Conservation (phyloP, 1,140 invertebrate genomes). For the Meloidogyne hapla region DNA sequence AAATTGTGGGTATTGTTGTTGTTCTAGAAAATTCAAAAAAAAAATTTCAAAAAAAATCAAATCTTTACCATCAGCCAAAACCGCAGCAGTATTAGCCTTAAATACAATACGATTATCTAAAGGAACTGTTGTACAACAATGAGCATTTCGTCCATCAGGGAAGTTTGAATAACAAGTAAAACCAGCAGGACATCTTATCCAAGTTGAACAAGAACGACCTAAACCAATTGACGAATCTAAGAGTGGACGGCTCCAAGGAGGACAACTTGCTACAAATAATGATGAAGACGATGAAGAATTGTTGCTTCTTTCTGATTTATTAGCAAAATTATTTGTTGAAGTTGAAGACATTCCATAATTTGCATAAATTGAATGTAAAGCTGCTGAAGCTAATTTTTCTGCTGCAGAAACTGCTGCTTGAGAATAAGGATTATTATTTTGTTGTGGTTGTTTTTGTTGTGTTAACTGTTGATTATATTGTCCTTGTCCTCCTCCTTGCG, state of each 20-base stretch:
- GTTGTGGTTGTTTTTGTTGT: background rate
- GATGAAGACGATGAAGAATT: background rate
- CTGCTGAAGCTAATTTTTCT: background rate
- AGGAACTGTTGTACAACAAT: slow-evolving; percentile 51
- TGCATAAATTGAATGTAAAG: slow-evolving; percentile 1
- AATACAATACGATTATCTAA: slow-evolving; percentile 49
- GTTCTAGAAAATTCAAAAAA: no score
- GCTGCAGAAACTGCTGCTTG: background rate
- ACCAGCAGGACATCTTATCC: slow-evolving; percentile 47
- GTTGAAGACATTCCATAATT: background rate
- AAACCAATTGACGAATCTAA: slow-evolving; percentile 34
- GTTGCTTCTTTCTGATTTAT: no score
- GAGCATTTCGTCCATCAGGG: slow-evolving; percentile 50
- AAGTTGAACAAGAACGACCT: slow-evolving; percentile 51
- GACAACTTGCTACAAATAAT: slow-evolving; percentile 45
- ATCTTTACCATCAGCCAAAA: slow-evolving; percentile 11
- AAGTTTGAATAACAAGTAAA: slow-evolving; percentile 55
- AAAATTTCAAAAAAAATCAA: background rate
- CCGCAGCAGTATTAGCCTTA: slow-evolving; percentile 30
- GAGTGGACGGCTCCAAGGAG: slow-evolving; percentile 46
- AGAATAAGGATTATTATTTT: background rate
- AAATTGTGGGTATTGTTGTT: background rate
- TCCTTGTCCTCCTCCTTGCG: no score
- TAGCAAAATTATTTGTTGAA: background rate
- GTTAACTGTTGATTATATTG: no score